Conservation (phyloP, 2,113 vertebrate genomes). For the Cynocephalus volans region DNA sequence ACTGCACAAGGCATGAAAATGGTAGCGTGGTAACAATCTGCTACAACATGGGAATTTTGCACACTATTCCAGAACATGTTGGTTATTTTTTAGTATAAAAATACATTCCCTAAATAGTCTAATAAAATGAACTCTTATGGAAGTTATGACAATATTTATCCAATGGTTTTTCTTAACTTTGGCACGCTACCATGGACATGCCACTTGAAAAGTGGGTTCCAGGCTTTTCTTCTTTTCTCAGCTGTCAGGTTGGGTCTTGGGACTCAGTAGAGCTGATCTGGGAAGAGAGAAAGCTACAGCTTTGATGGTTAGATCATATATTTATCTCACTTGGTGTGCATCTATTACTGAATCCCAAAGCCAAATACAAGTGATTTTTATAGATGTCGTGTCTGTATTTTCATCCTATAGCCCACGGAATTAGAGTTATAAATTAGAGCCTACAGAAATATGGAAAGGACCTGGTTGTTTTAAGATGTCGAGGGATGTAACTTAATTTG, state of each 20-base stretch:
- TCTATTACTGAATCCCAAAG: conserved; percentile 59
- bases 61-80: neutral
- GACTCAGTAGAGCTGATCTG: neutral
- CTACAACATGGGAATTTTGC: neutral
- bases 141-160: neutral
- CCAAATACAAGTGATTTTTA: conserved; percentile 21
- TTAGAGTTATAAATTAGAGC: conserved; percentile 48
- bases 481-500: conserved; percentile 61
- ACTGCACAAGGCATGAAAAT: neutral
- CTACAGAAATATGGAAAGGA: conserved; percentile 52
- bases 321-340: conserved; percentile 14
- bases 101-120: neutral
- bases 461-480: conserved; percentile 37
- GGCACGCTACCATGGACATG: neutral
- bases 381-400: conserved; percentile 12
- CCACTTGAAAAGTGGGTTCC: neutral
- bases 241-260: neutral
- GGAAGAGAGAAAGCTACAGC: neutral
- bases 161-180: neutral
- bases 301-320: neutral
- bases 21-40: neutral
- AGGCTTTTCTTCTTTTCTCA: neutral
- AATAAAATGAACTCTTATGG: neutral
- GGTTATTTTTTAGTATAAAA: conserved; percentile 18
- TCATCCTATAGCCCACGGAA: neutral